These are phyloP conservation scores for Arothron firmamentum DNA, from an alignment of 2,113 vertebrate genomes.

Conservation along the genomic window DNA sequence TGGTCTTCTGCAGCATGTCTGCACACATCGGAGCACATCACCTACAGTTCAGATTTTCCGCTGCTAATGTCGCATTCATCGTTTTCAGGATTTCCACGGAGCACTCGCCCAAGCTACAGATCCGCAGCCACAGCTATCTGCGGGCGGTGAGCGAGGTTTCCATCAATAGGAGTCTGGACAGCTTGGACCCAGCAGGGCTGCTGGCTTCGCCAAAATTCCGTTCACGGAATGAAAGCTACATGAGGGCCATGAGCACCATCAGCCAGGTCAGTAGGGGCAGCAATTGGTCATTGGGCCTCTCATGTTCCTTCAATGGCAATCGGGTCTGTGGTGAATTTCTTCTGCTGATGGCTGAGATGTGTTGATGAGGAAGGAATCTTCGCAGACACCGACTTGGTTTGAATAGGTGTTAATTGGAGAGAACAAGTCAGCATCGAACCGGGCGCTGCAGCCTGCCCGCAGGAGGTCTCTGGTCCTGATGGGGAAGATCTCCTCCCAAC, in stretches of 20 bases:
- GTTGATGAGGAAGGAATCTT: too few relatives aligned
- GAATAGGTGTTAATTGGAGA: too few relatives aligned
- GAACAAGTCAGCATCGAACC: too few relatives aligned
- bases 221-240: conserved; percentile 98
- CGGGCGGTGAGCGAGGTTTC: conserved; percentile 97
- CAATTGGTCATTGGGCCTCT: conserved; percentile 7
- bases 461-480: too few relatives aligned
- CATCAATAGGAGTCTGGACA: conserved; percentile 97
- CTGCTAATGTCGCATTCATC: background rate
- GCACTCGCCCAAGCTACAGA: conserved; percentile 96
- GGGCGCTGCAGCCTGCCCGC: too few relatives aligned
- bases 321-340: too few relatives aligned
- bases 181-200: conserved; percentile 90
- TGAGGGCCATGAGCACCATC: conserved; percentile 99
- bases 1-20: conserved; percentile 30
- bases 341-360: too few relatives aligned
- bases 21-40: too few relatives aligned
- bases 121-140: conserved; percentile 98
- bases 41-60: too few relatives aligned
- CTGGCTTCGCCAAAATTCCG: conserved; percentile 97
- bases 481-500: too few relatives aligned
- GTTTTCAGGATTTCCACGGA: conserved; percentile 90
- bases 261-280: conserved; percentile 84
- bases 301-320: conserved; percentile 13
- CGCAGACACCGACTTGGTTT: too few relatives aligned